Evolutionary conservation across 2,113 vertebrate genomes (phyloP).

Genomic region (Coracopsis vasa): DNA sequence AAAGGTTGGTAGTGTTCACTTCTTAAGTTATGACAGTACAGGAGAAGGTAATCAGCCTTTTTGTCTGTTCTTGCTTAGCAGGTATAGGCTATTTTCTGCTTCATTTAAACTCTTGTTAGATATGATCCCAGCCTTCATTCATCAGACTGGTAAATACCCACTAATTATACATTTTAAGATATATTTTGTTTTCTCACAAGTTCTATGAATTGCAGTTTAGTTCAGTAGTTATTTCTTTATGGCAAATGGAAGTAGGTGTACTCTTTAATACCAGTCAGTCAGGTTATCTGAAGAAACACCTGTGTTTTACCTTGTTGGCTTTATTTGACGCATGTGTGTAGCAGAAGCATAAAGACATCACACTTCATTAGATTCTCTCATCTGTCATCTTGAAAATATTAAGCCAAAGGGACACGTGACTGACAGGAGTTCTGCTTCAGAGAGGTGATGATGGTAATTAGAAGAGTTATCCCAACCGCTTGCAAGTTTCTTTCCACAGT

Average conservation of each 20-base stretch:
- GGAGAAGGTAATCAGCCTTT: neutral
- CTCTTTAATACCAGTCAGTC: neutral
- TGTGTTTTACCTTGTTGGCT: neutral
- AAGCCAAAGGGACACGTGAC: neutral
- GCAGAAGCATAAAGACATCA: neutral
- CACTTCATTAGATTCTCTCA: neutral
- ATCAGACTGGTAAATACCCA: neutral
- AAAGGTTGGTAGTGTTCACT: neutral
- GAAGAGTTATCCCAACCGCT: neutral
- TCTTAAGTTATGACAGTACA: neutral
- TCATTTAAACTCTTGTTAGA: neutral
- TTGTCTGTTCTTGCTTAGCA: neutral
- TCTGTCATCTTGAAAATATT: neutral
- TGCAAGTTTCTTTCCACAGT: neutral
- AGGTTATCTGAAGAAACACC: neutral
- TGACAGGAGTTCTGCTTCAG: neutral
- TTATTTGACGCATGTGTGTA: neutral
- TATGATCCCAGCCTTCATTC: neutral
- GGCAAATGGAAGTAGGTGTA: neutral
- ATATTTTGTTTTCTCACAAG: neutral
- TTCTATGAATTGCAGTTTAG: neutral
- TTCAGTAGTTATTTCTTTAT: neutral
- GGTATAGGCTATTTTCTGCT: neutral
- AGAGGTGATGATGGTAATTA: neutral
- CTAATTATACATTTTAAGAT: neutral